These are phyloP conservation scores for Limnephilus marmoratus DNA, from an alignment of 2,888 invertebrate genomes.

Conservation along the genomic window DNA sequence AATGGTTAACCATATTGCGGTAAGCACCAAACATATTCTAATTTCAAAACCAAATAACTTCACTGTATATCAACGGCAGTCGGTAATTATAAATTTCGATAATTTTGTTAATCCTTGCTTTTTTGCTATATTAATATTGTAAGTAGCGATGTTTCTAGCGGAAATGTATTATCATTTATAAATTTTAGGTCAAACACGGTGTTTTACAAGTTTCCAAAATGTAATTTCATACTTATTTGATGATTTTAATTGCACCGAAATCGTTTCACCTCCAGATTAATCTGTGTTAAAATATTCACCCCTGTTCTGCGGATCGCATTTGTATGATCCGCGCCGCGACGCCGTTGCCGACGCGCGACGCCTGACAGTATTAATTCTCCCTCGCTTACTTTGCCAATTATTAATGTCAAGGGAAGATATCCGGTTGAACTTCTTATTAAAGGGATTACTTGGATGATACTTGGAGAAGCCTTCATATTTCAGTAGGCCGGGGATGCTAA, in stretches of 20 bases:
- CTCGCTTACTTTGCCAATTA: conserved; percentile 38
- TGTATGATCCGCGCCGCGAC: neutral
- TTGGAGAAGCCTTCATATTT: conserved; percentile 35
- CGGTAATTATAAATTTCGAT: too few relatives aligned
- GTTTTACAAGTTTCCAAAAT: neutral
- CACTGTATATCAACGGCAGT: too few relatives aligned
- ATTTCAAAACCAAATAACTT: too few relatives aligned
- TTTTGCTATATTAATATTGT: too few relatives aligned
- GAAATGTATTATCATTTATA: too few relatives aligned
- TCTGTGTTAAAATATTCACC: neutral
- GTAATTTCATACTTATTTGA: neutral
- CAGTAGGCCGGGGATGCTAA: conserved; percentile 8
- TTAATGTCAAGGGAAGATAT: conserved; percentile 41
- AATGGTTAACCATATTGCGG: too few relatives aligned
- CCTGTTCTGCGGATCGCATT: neutral
- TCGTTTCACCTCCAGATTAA: neutral
- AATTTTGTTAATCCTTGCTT: too few relatives aligned
- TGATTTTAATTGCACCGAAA: neutral
- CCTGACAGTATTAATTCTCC: conserved; percentile 20
- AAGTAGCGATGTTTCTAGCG: neutral
- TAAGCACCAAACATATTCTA: too few relatives aligned
- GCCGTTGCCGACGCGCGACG: neutral
- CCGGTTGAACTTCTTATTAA: conserved; percentile 40
- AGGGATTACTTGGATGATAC: conserved; percentile 6
- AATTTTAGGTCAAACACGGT: neutral